Percentiles rank a stretch among this genome's conserved stretches.
Conservation (phyloP, 2,113 vertebrate genomes). For the Furnarius figulus region DNA sequence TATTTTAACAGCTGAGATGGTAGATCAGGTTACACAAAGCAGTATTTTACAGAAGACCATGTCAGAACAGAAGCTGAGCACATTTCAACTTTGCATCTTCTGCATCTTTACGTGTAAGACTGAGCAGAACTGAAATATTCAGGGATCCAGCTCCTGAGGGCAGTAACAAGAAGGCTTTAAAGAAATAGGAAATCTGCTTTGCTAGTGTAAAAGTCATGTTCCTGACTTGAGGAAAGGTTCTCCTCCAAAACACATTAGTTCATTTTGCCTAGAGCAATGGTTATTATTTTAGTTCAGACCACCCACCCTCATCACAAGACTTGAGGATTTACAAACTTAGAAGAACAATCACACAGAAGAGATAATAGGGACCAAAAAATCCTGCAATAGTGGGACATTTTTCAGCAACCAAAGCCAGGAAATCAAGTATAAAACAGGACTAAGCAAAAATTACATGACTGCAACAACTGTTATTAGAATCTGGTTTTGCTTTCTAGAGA, state of each 20-base stretch:
- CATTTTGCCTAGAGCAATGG: not conserved
- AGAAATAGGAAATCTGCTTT: not conserved
- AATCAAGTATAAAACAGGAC: not conserved
- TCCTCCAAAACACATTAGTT: not conserved
- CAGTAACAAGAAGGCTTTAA: not conserved
- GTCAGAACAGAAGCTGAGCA: not conserved
- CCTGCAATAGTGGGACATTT: not conserved
- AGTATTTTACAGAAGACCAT: not conserved
- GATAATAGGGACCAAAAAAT: not conserved
- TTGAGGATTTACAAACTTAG: not conserved
- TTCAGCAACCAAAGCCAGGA: not conserved
- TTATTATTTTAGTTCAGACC: not conserved
- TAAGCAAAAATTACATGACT: not conserved
- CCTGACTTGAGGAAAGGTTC: not conserved
- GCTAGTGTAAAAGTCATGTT: not conserved
- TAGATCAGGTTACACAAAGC: not conserved
- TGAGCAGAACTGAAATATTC: not conserved
- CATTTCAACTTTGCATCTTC: not conserved
- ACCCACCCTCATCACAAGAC: not conserved
- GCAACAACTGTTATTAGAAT: not conserved
- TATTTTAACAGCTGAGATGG: not conserved
- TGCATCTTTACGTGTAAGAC: not conserved
- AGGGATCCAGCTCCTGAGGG: not conserved
- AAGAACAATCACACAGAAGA: not conserved
- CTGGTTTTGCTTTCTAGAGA: not conserved